phyloP scores from a whole-genome alignment of 2,797 vertebrate genomes.

The Glossophaga mutica region DNA sequence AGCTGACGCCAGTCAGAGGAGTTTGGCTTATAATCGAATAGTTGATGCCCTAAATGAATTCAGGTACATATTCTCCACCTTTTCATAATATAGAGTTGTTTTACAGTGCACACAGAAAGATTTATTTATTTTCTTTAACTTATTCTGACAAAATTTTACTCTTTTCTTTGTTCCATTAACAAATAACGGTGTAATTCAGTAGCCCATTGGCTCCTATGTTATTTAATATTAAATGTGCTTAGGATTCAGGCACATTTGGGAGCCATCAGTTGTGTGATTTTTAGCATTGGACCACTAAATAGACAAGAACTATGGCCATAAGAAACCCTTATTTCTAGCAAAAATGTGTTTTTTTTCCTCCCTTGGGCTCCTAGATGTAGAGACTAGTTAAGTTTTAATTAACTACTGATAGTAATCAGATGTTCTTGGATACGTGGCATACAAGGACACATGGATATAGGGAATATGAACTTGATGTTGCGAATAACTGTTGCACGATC shows the following conservation, averaged over 20 bases:
- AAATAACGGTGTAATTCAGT: not conserved
- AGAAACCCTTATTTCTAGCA: not conserved
- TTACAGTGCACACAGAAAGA: not conserved
- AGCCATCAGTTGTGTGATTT: not conserved
- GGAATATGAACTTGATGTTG: not conserved
- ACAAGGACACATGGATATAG: not conserved
- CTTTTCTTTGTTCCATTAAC: not conserved
- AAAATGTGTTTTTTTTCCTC: not conserved
- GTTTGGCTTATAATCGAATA: slow-evolving; percentile 95
- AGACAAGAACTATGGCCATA: not conserved
- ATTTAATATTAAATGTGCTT: not conserved
- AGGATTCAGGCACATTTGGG: not conserved
- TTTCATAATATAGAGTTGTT: slow-evolving; percentile 21
- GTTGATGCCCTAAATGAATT: slow-evolving; percentile 97
- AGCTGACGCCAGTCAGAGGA: slow-evolving; percentile 94
- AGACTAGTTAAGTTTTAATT: not conserved
- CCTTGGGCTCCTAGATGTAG: not conserved
- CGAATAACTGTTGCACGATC: not conserved
- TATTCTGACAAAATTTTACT: slow-evolving; percentile 25
- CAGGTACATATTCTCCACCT: slow-evolving; percentile 85
- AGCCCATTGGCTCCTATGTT: not conserved
- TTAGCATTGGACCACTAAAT: not conserved
- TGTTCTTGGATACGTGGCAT: not conserved
- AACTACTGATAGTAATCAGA: not conserved
- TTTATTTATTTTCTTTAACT: slow-evolving; percentile 32